Percentiles rank a stretch among this genome's conserved stretches.
phyloP scores from a whole-genome alignment of 2,888 invertebrate genomes.

The Eupithecia tripunctaria region DNA sequence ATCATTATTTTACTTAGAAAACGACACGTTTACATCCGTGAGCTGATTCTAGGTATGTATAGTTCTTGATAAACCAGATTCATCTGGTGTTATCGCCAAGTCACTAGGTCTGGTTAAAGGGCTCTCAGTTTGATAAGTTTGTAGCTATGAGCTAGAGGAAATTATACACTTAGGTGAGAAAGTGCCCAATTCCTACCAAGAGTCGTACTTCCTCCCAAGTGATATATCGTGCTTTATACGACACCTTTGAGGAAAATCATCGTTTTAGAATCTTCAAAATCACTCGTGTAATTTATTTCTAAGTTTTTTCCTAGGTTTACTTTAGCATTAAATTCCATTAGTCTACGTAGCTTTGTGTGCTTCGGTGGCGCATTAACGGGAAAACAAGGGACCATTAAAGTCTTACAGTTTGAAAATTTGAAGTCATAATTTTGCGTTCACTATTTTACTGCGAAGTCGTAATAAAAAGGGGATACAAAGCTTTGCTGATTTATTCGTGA shows the following conservation, averaged over 20 bases:
- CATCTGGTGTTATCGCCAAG: conserved; percentile 38
- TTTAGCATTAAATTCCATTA: neutral
- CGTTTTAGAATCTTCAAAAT: too few species aligned
- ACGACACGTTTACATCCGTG: conserved; percentile 33
- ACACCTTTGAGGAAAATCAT: too few species aligned
- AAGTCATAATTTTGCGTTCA: too few species aligned
- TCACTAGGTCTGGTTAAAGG: conserved; percentile 43
- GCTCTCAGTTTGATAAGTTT: conserved; percentile 33
- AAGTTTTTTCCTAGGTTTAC: neutral
- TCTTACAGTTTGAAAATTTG: too few species aligned
- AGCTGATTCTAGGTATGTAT: conserved; percentile 23
- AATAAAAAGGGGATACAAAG: too few species aligned
- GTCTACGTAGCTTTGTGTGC: neutral
- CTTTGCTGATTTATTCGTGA: too few species aligned
- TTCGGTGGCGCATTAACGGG: neutral
- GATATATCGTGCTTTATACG: too few species aligned
- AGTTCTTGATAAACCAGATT: conserved; percentile 35
- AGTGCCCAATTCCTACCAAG: too few species aligned
- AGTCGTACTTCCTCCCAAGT: too few species aligned
- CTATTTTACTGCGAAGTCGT: too few species aligned
- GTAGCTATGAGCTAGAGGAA: conserved; percentile 9
- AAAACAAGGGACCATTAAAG: neutral
- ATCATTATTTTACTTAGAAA: conserved; percentile 12
- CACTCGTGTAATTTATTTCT: too few species aligned
- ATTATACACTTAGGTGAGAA: too few species aligned